Evolutionary conservation across 2,888 invertebrate species (phyloP), one percentile per base, ranked within the genome.

Genomic region (Silvanus unidentatus): DNA sequence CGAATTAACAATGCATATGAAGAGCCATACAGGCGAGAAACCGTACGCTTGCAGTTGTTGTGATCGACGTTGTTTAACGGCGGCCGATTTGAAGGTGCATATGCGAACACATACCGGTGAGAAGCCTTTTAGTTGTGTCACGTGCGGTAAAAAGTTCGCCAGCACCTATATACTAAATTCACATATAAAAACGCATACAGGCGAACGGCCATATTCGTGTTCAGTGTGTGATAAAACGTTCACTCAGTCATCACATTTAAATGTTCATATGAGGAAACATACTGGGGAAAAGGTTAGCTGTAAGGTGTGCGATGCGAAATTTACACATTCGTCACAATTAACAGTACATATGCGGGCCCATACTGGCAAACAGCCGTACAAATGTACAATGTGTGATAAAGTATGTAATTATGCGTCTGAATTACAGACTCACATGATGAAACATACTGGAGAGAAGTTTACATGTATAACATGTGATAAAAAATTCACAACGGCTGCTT

Each of bases 141-240:
- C 62, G 22, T 70, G 70, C 43, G 66, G 63, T 1, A 68, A 66
- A 62, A 78, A 78, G 44, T 80, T 80, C 58, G 77, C 79, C 0
- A 79, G 80, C 66, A 75, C 77, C 46, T 78, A 79, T 41, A 78
- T 80, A 1, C 70, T 78, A 16, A 78, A 75, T 57, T 78, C 78
- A 0, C 81, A 81, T 56, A 73, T 75, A 43, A 76, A 80, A 56
- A 78, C 77, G 5, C 81, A 81, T 65, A 80, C 81, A 0, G 80
- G 80, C 5, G 80, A 80, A 59, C 72, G 77, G 48, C 81, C 81
- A 0, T 80, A 76, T 60, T 66, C 76, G 10, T 81, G 80, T 57
- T 68, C 73, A 9, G 59, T 71, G 2, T 81, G 81, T 60, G 75
- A 77, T 14, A 80, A 79, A 65, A 71, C 73, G 1, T 81, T 80